Conservation (phyloP, 2,888 invertebrate genomes). For the Papilio elwesi region DNA sequence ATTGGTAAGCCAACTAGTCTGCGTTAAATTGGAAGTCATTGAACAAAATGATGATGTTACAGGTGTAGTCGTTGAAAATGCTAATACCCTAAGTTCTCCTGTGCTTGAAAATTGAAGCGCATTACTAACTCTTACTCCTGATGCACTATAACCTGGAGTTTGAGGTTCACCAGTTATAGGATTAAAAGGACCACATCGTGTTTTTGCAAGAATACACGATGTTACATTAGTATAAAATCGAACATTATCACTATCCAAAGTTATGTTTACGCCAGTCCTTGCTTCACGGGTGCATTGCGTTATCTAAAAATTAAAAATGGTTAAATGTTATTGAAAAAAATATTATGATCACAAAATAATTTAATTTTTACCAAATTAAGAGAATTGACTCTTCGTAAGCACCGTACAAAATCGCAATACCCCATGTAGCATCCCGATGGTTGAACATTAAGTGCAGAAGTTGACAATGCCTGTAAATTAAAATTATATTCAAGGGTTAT, state of each 20-base stretch:
- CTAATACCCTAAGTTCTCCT: slow-evolving; percentile 82
- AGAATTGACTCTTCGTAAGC: slow-evolving; percentile 83
- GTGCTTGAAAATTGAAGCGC: slow-evolving; percentile 82
- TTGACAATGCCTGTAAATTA: slow-evolving; percentile 63
- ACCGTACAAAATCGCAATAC: slow-evolving; percentile 85
- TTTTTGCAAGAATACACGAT: slow-evolving; percentile 86
- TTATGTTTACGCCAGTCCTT: slow-evolving; percentile 76
- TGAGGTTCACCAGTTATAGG: slow-evolving; percentile 87
- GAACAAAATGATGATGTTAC: slow-evolving; percentile 83
- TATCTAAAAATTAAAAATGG: slow-evolving; percentile 65
- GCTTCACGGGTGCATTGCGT: slow-evolving; percentile 82
- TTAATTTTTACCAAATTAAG: slow-evolving; percentile 76
- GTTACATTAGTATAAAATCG: slow-evolving; percentile 86
- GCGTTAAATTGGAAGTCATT: slow-evolving; percentile 75
- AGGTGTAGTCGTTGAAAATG: slow-evolving; percentile 79
- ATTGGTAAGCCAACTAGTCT: slow-evolving; percentile 80
- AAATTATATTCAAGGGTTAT: not conserved
- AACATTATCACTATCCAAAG: slow-evolving; percentile 79
- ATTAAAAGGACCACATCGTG: slow-evolving; percentile 85
- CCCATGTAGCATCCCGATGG: slow-evolving; percentile 83
- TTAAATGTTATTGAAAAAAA: not conserved
- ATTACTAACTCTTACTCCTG: slow-evolving; percentile 75
- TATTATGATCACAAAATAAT: not conserved
- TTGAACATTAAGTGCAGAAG: slow-evolving; percentile 76
- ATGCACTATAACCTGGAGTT: slow-evolving; percentile 74